Evolutionary conservation across 1,140 invertebrate genomes (phyloP), one percentile per base, ranked within the genome.

Genomic region (Drosophila triauraria): DNA sequence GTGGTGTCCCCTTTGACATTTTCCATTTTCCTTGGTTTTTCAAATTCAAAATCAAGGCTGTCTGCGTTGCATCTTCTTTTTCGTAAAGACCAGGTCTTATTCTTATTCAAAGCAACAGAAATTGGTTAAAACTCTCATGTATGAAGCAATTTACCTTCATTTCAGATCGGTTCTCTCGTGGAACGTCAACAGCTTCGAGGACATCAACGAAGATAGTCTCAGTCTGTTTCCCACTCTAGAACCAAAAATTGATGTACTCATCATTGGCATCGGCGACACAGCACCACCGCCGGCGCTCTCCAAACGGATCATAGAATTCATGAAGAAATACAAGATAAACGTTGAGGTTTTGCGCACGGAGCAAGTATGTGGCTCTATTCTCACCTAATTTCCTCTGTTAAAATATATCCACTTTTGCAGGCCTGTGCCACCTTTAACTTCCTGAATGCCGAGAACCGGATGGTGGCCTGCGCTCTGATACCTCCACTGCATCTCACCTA

Each of bases 381-480:
- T 12, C 1, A 9, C 1, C 3, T 13, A 10, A 1, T 0, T 3
- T 10, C 9, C 2, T 10, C 12, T 13, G 4, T 12, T 13, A 38
- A 13, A 30, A 23, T 25, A 48, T 0, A 17, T 25, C 9, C 23
- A 12, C 12, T 13, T 38, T 80, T 68, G 1, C 15, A 87, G 78
- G 97, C 97, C 0, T 95, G 96, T 80, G 91, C 96, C 8, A 96
- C 96, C 2, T 98, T 97, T 90, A 98, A 98, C 93, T 98, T 97
- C 85, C 86, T 98, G 4, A 96, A 96, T 90, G 93, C 94, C 3
- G 97, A 98, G 88, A 93, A 94, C 10, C 94, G 97, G 74, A 96
- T 95, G 91, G 96, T 97, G 25, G 97, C 95, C 5, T 97, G 94
- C 35, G 97, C 95, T 10, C 84, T 98, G 1, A 95, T 98, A 72